Percentiles rank a stretch among this genome's conserved stretches.
Conservation (phyloP, 1,140 invertebrate species). For the Pissodes strobi region DNA sequence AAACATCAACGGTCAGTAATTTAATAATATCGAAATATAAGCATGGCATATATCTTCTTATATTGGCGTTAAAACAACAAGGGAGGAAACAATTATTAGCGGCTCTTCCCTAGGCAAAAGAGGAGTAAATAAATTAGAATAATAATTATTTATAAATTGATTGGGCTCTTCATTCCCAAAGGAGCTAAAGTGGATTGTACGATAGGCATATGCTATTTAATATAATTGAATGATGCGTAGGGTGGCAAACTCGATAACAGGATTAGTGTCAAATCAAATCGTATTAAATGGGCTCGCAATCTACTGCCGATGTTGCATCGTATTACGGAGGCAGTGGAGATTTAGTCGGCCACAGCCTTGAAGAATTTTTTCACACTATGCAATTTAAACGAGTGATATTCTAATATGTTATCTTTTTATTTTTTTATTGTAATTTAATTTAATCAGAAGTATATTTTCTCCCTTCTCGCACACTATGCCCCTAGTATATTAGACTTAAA, state of each 20-base stretch:
- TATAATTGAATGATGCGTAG: constrained; percentile 51
- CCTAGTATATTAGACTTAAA: too few relatives aligned
- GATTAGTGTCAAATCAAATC: constrained; percentile 58
- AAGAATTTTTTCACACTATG: too few relatives aligned
- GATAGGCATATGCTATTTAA: constrained; percentile 47
- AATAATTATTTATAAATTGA: constrained; percentile 43
- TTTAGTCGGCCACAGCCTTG: constrained; percentile 1
- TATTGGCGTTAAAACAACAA: constrained; percentile 13
- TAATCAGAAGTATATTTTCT: too few relatives aligned
- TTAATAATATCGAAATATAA: too few relatives aligned
- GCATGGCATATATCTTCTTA: too few relatives aligned
- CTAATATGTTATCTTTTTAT: too few relatives aligned
- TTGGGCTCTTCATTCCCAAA: constrained; percentile 28
- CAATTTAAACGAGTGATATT: too few relatives aligned
- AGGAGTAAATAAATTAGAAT: constrained; percentile 36
- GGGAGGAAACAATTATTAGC: background rate
- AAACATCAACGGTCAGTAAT: too few relatives aligned
- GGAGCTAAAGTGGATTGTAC: constrained; percentile 31
- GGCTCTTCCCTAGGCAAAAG: background rate
- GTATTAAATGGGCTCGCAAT: constrained; percentile 53
- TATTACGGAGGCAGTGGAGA: constrained; percentile 13
- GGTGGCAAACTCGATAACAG: constrained; percentile 56
- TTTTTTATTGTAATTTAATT: too few relatives aligned
- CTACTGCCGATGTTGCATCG: constrained; percentile 43
- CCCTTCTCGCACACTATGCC: too few relatives aligned